Conservation (phyloP, 2,113 vertebrate species). For the Oostethus manadensis region DNA sequence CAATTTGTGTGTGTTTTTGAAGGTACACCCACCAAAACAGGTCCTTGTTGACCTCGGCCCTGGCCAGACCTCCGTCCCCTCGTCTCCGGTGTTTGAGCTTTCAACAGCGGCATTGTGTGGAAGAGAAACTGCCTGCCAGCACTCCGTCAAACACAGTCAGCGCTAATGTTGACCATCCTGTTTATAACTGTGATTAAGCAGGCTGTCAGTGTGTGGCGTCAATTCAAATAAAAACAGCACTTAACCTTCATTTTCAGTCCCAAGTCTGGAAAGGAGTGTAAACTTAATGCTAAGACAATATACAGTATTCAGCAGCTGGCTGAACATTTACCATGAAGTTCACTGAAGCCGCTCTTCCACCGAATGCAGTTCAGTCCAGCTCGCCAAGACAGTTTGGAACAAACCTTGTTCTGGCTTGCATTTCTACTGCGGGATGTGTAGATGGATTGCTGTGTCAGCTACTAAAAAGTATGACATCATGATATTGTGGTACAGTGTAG, state of each 20-base stretch:
- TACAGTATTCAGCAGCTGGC: background rate
- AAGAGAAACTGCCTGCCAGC: slow-evolving; percentile 20
- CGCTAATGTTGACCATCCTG: slow-evolving; percentile 16
- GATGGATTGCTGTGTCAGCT: background rate
- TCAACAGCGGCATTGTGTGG: slow-evolving; percentile 48
- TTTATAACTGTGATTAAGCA: background rate
- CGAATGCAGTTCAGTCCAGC: background rate
- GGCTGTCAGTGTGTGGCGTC: slow-evolving; percentile 2
- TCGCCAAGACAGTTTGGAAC: background rate
- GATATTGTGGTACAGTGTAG: background rate
- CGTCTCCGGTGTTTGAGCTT: slow-evolving; percentile 28
- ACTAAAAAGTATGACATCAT: background rate
- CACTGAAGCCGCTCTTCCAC: background rate
- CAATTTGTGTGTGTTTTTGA: slow-evolving; percentile 42
- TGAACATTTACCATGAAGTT: background rate
- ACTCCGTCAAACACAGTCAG: background rate
- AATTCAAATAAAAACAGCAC: slow-evolving; percentile 2
- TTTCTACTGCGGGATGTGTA: background rate
- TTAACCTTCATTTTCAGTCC: background rate
- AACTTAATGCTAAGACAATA: background rate
- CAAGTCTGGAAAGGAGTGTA: background rate
- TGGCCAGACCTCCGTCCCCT: background rate
- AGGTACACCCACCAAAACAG: slow-evolving; percentile 42
- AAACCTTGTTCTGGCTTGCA: background rate
- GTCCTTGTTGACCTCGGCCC: slow-evolving; percentile 41